Percentiles rank a stretch among this genome's conserved stretches.
Conservation (phyloP, 1,140 invertebrate species). For the Sipha flava region DNA sequence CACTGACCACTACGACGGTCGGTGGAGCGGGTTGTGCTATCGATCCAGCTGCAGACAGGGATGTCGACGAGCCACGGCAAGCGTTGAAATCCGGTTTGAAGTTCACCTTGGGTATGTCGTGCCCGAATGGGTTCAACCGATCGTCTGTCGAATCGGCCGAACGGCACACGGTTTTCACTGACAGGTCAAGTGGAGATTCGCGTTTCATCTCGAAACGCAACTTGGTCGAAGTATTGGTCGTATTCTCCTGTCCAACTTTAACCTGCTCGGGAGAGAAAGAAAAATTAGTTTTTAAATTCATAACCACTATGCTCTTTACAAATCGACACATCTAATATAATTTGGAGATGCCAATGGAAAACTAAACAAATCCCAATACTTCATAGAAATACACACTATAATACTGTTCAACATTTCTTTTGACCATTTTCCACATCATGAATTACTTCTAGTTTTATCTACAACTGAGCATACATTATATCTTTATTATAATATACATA, state of each 20-base stretch:
- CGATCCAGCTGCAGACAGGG: conserved; percentile 33
- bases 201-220: conserved; percentile 46
- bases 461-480: too few species aligned
- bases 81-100: conserved; percentile 7
- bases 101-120: conserved; percentile 50
- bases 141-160: conserved; percentile 67
- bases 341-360: too few species aligned
- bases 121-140: conserved; percentile 40
- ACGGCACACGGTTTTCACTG: conserved; percentile 74
- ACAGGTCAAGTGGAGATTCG: conserved; percentile 72
- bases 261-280: not conserved
- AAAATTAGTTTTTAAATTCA: too few species aligned
- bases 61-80: not conserved
- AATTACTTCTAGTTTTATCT: too few species aligned
- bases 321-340: too few species aligned
- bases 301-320: too few species aligned
- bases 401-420: too few species aligned
- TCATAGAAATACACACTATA: too few species aligned
- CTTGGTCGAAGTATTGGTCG: not conserved
- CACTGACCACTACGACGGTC: conserved; percentile 34
- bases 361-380: too few species aligned
- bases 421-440: too few species aligned
- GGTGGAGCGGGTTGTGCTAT: not conserved
- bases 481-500: too few species aligned
- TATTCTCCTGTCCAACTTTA: not conserved